Conservation (phyloP, 2,113 vertebrate species). For the Megalops atlanticus region DNA sequence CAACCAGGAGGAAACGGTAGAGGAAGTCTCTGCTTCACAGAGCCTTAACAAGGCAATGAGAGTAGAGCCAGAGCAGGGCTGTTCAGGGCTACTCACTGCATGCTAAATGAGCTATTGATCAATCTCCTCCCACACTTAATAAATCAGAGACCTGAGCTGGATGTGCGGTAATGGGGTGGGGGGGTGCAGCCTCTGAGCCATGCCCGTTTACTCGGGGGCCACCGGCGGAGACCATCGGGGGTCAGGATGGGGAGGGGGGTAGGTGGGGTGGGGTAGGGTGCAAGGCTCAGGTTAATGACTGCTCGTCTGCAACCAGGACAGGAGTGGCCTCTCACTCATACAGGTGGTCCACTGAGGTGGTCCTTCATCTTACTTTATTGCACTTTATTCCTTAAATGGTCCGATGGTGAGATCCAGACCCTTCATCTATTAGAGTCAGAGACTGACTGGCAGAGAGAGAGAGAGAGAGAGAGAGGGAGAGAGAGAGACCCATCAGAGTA, state of each 20-base stretch:
- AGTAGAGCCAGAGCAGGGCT: slow-evolving; percentile 29
- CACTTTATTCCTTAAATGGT: background rate
- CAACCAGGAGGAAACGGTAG: background rate
- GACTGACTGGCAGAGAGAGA: background rate
- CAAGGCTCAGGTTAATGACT: slow-evolving; percentile 32
- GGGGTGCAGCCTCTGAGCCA: slow-evolving; percentile 41
- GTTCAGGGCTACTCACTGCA: slow-evolving; percentile 37
- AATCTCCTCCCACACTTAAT: slow-evolving; percentile 67
- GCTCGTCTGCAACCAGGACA: slow-evolving; percentile 51
- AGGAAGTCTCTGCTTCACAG: slow-evolving; percentile 5
- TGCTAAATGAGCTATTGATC: slow-evolving; percentile 65
- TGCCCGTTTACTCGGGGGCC: slow-evolving; percentile 54
- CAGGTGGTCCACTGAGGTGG: slow-evolving; percentile 77
- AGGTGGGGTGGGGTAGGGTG: no score
- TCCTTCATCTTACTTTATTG: slow-evolving; percentile 36
- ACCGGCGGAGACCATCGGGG: slow-evolving; percentile 41
- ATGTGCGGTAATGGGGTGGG: slow-evolving; percentile 45
- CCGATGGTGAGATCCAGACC: background rate
- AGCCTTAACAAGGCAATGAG: slow-evolving; percentile 62
- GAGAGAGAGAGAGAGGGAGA: background rate
- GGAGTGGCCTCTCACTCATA: slow-evolving; percentile 58
- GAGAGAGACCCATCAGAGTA: background rate
- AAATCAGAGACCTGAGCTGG: slow-evolving; percentile 65
- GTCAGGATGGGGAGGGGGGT: no score
- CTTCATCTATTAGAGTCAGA: no score